Evolutionary conservation across 1,140 invertebrate genomes (phyloP).

Genomic region (Brachionus rotundiformis): DNA sequence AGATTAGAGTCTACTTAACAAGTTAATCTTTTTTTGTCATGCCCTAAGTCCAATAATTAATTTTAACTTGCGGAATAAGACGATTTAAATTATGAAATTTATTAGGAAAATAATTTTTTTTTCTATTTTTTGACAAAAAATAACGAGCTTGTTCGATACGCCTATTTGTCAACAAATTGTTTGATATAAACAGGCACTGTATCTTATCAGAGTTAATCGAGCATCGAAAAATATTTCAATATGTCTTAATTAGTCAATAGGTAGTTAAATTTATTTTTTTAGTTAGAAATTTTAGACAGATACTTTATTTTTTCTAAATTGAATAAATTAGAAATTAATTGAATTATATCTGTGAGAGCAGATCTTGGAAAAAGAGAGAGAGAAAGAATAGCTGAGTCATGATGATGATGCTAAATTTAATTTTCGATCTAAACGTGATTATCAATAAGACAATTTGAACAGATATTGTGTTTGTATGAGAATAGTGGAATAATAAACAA

Average conservation of each 20-base stretch:
- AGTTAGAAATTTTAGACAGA: not conserved
- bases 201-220: not conserved
- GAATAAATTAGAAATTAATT: not conserved
- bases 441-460: not conserved
- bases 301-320: not conserved
- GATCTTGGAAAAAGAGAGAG: not conserved
- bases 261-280: not conserved
- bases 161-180: not conserved
- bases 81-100: constrained; percentile 5
- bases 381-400: too few species aligned
- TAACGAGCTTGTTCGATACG: too few species aligned
- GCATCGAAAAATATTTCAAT: not conserved
- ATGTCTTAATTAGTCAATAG: not conserved
- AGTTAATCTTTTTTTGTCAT: constrained; percentile 37
- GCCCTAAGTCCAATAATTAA: constrained; percentile 13
- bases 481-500: not conserved
- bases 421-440: not conserved
- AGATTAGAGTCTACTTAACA: constrained; percentile 45
- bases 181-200: not conserved
- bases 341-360: not conserved
- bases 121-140: too few species aligned
- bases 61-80: constrained; percentile 9
- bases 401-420: not conserved
- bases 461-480: constrained; percentile 2
- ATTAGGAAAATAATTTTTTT: not conserved